A percentile compares a stretch with the other conserved stretches of the same genome.
These are phyloP conservation scores for Mustela erminea DNA, from an alignment of 2,797 vertebrate genomes.

Conservation along the genomic window DNA sequence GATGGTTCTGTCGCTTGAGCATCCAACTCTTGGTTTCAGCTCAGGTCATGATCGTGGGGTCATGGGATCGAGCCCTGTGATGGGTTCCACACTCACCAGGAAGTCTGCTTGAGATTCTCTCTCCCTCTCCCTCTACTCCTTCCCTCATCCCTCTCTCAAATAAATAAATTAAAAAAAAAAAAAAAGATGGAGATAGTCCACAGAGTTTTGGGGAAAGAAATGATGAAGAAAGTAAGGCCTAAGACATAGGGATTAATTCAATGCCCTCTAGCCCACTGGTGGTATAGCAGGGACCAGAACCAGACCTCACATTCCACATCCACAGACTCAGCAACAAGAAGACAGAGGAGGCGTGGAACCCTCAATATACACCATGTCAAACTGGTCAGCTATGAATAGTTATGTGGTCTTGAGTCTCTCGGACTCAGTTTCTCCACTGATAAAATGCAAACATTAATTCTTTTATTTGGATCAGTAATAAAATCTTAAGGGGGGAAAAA, in stretches of 20 bases:
- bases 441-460: neutral
- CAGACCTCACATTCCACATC: neutral
- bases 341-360: neutral
- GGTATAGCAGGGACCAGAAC: no score
- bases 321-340: neutral
- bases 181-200: neutral
- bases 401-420: neutral
- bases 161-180: neutral
- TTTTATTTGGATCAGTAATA: neutral
- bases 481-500: neutral
- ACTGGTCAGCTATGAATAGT: rapidly evolving
- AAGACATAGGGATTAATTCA: neutral
- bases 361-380: neutral
- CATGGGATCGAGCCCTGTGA: neutral
- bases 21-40: neutral
- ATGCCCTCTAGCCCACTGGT: neutral
- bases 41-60: neutral
- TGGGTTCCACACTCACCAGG: neutral
- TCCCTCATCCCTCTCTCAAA: neutral
- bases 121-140: neutral
- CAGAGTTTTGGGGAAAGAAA: neutral
- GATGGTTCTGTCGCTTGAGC: neutral
- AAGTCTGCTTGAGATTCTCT: neutral
- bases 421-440: neutral
- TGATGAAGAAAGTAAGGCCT: neutral